Evolutionary conservation across 2,797 vertebrate species (phyloP).

Genomic region (Trichosurus vulpecula): DNA sequence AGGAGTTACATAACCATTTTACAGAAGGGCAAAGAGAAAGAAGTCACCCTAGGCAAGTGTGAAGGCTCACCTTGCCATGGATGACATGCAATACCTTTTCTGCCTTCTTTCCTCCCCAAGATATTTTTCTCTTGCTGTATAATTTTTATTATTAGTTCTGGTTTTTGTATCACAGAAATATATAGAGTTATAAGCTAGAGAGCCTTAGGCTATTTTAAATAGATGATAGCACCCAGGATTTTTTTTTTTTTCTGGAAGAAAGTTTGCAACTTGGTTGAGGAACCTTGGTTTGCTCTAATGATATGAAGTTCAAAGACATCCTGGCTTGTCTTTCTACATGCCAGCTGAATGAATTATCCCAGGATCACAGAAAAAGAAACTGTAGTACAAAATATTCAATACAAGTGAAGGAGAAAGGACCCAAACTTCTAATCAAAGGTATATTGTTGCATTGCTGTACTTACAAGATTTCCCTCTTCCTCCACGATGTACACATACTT

Average conservation of each 20-base stretch:
- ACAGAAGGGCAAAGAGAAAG: neutral
- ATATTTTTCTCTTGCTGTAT: neutral
- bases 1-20: neutral
- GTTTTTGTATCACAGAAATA: neutral
- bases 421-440: neutral
- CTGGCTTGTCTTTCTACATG: neutral
- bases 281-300: constrained; percentile 8
- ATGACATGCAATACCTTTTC: neutral
- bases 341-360: neutral
- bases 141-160: neutral
- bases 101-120: fast-evolving
- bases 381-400: neutral
- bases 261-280: neutral
- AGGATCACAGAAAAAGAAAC: neutral
- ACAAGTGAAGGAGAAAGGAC: neutral
- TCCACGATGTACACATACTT: neutral
- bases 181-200: neutral
- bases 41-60: neutral
- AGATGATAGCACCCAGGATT: neutral
- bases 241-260: neutral
- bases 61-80: neutral
- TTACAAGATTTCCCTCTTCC: neutral
- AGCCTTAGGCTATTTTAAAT: neutral
- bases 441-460: fast-evolving
- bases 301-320: neutral